A percentile compares a stretch with the other conserved stretches of the same genome.
phyloP scores from a whole-genome alignment of 1,140 invertebrate genomes.

The Galleria mellonella region DNA sequence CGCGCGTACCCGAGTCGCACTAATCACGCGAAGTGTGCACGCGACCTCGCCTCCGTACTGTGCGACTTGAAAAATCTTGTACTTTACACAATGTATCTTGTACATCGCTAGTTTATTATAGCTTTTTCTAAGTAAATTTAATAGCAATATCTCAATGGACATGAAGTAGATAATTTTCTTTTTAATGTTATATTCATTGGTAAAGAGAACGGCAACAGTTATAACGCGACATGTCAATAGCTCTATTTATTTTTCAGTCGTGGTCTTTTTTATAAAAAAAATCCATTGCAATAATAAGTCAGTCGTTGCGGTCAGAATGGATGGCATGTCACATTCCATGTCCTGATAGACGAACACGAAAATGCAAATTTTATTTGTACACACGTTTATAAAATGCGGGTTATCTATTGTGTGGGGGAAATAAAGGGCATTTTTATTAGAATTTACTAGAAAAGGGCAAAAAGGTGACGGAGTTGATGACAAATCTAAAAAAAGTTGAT shows the following conservation, averaged over 20 bases:
- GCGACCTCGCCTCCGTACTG: conserved; percentile 30
- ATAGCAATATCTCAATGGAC: too few relatives aligned
- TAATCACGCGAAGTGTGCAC: conserved; percentile 58
- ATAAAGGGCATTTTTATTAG: too few relatives aligned
- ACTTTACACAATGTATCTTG: not conserved
- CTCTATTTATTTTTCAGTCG: conserved; percentile 60
- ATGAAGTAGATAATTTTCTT: too few relatives aligned
- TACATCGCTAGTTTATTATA: conserved; percentile 13
- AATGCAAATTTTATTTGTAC: conserved; percentile 42
- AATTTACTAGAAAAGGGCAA: too few relatives aligned
- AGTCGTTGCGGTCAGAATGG: conserved; percentile 42
- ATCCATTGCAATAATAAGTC: conserved; percentile 55
- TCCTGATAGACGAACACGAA: conserved; percentile 26
- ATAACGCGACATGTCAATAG: conserved; percentile 54
- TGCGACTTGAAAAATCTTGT: conserved; percentile 5
- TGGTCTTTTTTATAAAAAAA: conserved; percentile 57
- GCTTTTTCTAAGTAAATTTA: too few relatives aligned
- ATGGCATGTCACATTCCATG: conserved; percentile 43
- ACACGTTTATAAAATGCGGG: not conserved
- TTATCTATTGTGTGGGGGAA: too few relatives aligned
- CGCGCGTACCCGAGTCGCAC: conserved; percentile 45
- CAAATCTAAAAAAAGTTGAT: too few relatives aligned
- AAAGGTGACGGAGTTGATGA: too few relatives aligned
- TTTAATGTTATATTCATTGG: not conserved
- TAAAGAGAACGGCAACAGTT: conserved; percentile 3